phyloP scores from a whole-genome alignment of 2,888 invertebrate genomes.

The Rhagonycha lutea region DNA sequence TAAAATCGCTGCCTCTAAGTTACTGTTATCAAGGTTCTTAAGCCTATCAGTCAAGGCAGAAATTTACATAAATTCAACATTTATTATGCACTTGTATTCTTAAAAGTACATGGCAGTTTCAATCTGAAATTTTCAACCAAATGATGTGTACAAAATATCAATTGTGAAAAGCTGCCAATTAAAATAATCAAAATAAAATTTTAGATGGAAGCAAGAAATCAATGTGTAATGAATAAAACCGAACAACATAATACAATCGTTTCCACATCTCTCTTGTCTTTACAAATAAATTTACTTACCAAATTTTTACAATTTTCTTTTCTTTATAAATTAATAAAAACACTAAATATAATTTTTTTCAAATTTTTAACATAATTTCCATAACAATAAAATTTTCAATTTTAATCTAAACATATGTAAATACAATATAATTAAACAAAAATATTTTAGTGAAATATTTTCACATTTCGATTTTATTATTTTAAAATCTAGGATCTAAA shows the following conservation, averaged over 20 bases:
- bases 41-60: constrained; percentile 26
- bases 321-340: neutral
- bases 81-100: constrained; percentile 6
- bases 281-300: neutral
- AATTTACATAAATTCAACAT: constrained; percentile 14
- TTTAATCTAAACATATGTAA: neutral
- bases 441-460: constrained; percentile 3
- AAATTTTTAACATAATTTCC: neutral
- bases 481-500: constrained; percentile 39
- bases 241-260: neutral
- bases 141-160: constrained; percentile 10
- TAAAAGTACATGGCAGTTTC: constrained; percentile 18
- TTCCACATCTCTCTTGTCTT: neutral
- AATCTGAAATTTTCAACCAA: constrained; percentile 4
- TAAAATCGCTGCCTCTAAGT: constrained; percentile 14
- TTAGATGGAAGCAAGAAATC: neutral
- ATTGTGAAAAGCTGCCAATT: constrained; percentile 15
- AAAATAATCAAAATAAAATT: neutral
- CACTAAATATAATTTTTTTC: neutral
- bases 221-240: constrained; percentile 1
- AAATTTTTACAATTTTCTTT: neutral
- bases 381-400: neutral
- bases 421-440: constrained; percentile 9
- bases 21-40: constrained; percentile 18
- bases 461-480: constrained; percentile 1